These are phyloP conservation scores for Enteromius mattozi DNA, from an alignment of 2,797 vertebrate genomes.

Conservation along the genomic window DNA sequence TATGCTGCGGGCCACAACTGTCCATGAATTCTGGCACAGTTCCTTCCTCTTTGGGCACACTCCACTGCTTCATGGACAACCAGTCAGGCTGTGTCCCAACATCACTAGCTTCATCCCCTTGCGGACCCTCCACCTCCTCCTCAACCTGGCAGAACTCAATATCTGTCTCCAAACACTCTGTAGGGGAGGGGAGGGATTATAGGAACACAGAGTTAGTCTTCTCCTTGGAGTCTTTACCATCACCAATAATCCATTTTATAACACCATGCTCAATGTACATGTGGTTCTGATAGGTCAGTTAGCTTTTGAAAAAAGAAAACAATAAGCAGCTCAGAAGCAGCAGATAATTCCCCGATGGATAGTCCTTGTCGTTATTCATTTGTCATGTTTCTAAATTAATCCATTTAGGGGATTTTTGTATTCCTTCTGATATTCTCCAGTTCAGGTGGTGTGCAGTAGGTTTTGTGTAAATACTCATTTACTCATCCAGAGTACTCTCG, in stretches of 20 bases:
- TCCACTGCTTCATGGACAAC: constrained; percentile 69
- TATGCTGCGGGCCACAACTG: constrained; percentile 69
- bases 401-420: constrained; percentile 35
- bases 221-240: constrained; percentile 57
- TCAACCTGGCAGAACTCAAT: constrained; percentile 69
- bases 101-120: constrained; percentile 61
- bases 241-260: constrained; percentile 58
- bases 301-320: constrained; percentile 50
- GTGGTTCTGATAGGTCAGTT: constrained; percentile 56
- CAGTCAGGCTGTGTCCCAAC: constrained; percentile 66
- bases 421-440: constrained; percentile 44
- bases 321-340: constrained; percentile 57
- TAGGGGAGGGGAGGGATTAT: constrained; percentile 65
- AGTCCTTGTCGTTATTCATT: constrained; percentile 53
- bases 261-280: constrained; percentile 50
- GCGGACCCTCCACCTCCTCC: constrained; percentile 60
- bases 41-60: constrained; percentile 43
- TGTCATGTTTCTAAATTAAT: constrained; percentile 42
- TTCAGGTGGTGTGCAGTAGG: constrained; percentile 45
- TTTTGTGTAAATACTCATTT: constrained; percentile 44
- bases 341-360: constrained; percentile 53
- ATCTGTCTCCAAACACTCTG: constrained; percentile 74
- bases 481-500: constrained; percentile 43
- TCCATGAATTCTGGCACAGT: constrained; percentile 64
- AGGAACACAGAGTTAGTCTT: constrained; percentile 64